Base-by-base conservation (phyloP, 2,888 invertebrate genomes). In the Pseudanteris insignis region DNA sequence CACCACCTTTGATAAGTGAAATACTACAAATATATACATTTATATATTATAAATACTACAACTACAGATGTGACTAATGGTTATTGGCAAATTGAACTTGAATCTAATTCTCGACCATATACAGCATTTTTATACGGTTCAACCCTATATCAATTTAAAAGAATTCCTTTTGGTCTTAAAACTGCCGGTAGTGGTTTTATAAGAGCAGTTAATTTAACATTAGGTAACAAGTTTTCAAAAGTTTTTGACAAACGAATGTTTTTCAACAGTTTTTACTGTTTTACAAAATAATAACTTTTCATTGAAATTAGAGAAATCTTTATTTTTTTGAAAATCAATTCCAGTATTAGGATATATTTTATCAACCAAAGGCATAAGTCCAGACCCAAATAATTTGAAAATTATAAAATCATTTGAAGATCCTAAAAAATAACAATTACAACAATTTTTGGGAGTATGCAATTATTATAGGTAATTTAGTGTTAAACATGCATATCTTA, bases 391-490 rank as follows among this genome's bases (percentile, higher is more conserved):
- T 11, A 62, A 67, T 32, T 13, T 68, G 0, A 32, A 66, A 9
- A 62, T 66, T 0, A 71, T 75, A 10, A 13, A 32, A 29, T 47
- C 70, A 3, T 74, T 72, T 47, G 60, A 67, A 24, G 33, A 37
- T 7, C 72, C 73, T 0, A 40, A 36, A 29, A 72, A 69, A 21
- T 24, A 65, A 41, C 60, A 73, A 30, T 25, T 74, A 2, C 64
- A 72, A 29, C 14, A 25, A 4, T 66, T 73, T 51, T 10, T 68
- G 1, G 67, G 67, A 0, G n/a, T 66, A 1, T 68, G 65, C 36
- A 68, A 50, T 18, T 65, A 59, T 44, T 60, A 59, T 46, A 4
- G 51, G 0, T 46, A 59, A 36, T 51, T 59, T 21, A 37, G 15
- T 8, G 8, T 34, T 0, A 14, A 10, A 25, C 37, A 59, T 41